phyloP scores from a whole-genome alignment of 23 tunicate species.

The Phallusia fumigata region DNA sequence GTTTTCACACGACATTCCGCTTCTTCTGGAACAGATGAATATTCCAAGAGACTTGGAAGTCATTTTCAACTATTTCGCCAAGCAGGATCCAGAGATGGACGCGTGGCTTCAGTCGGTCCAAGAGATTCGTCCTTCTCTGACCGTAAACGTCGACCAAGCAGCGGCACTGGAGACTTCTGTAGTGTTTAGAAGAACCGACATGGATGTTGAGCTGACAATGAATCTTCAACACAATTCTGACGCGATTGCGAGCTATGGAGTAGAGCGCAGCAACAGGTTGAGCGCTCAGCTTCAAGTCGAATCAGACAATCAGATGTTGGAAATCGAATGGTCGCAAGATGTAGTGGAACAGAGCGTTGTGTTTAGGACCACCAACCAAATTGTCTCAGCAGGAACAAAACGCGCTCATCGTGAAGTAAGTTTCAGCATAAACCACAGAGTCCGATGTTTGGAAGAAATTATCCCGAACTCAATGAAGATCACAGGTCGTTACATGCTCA shows the following conservation, averaged over 20 bases:
- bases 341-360: neutral
- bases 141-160: slow-evolving; percentile 19
- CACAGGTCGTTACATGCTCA: slow-evolving; percentile 6
- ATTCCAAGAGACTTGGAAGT: slow-evolving; percentile 23
- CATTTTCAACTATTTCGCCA: neutral
- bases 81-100: neutral
- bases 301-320: slow-evolving; percentile 7
- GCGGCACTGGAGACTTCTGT: neutral
- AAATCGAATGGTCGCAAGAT: neutral
- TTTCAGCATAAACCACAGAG: slow-evolving; percentile 9
- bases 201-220: neutral
- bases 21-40: neutral
- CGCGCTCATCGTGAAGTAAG: slow-evolving; percentile 17
- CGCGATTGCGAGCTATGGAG: neutral
- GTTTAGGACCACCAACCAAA: slow-evolving; percentile 19
- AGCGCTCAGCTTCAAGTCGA: neutral
- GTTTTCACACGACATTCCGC: slow-evolving; percentile 17
- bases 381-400: slow-evolving; percentile 11
- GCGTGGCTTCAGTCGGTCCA: neutral
- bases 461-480: neutral
- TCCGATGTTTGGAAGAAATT: neutral
- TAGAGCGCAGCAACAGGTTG: neutral
- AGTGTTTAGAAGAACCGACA: neutral
- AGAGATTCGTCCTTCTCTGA: slow-evolving; percentile 3
- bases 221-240: neutral